A percentile compares a stretch with the other conserved stretches of the same genome.
These are phyloP conservation scores for Erpobdella octoculata DNA, from an alignment of 2,888 invertebrate genomes.

Conservation along the genomic window DNA sequence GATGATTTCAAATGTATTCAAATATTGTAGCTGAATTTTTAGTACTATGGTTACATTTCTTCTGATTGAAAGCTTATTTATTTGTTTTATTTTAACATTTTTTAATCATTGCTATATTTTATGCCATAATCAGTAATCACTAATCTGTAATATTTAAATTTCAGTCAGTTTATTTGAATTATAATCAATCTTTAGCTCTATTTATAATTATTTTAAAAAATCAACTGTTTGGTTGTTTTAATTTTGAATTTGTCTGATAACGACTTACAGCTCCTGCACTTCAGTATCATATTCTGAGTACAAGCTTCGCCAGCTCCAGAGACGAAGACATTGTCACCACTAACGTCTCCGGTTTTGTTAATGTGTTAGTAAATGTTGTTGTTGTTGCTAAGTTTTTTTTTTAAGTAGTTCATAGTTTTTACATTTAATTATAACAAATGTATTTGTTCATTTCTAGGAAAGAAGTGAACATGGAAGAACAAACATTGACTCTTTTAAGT, in stretches of 20 bases:
- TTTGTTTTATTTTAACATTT: too few species aligned
- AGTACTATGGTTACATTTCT: too few species aligned
- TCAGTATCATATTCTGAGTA: constrained; percentile 77
- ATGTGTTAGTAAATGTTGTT: constrained; percentile 66
- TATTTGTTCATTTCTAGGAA: constrained; percentile 60
- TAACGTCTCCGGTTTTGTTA: constrained; percentile 81
- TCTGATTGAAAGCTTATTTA: too few species aligned
- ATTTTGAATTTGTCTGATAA: too few species aligned
- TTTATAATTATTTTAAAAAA: constrained; percentile 3
- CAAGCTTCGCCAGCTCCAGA: constrained; percentile 73
- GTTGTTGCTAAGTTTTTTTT: neutral
- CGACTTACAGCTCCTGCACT: constrained; percentile 59
- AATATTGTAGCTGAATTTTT: too few species aligned
- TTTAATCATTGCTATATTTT: too few species aligned
- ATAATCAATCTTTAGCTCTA: too few species aligned
- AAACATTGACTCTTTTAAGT: constrained; percentile 77
- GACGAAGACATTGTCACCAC: constrained; percentile 71
- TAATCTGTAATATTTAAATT: too few species aligned
- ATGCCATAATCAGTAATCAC: too few species aligned
- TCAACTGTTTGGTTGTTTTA: too few species aligned
- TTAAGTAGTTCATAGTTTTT: neutral
- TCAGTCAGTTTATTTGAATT: too few species aligned
- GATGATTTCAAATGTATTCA: too few species aligned
- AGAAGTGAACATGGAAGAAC: constrained; percentile 77
- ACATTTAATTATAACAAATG: neutral